These are phyloP conservation scores for Acipenser transmontanus DNA, from an alignment of 2,797 vertebrate species.

Conservation along the genomic window DNA sequence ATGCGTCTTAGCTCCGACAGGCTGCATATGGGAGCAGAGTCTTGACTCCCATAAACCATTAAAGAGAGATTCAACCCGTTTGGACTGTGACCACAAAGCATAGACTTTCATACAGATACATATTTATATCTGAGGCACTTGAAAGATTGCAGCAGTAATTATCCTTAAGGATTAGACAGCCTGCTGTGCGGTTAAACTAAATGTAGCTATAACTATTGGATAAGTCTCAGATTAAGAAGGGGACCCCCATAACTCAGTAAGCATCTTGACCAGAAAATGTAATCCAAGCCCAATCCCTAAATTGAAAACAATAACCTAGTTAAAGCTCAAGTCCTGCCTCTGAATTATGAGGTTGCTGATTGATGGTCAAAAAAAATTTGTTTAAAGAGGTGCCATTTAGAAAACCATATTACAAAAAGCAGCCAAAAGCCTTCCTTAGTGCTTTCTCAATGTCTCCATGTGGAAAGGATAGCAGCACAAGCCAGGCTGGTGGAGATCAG, in stretches of 20 bases:
- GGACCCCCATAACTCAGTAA: background rate
- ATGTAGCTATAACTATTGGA: slow-evolving; percentile 19
- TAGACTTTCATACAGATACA: slow-evolving; percentile 9
- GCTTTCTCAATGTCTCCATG: no score
- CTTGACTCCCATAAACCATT: background rate
- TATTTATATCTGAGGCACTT: slow-evolving; percentile 25
- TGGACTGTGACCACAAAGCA: slow-evolving; percentile 13
- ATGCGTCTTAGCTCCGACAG: slow-evolving; percentile 26
- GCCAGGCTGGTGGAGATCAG: no score
- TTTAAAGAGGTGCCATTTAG: no score
- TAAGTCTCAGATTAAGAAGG: background rate
- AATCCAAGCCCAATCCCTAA: no score
- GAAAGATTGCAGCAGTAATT: slow-evolving; percentile 34
- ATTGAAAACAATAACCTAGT: no score
- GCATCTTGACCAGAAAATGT: background rate
- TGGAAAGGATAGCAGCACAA: no score
- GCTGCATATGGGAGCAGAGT: background rate
- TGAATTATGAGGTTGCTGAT: no score
- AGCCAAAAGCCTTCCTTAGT: no score
- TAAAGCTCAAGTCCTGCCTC: no score
- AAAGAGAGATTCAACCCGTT: slow-evolving; percentile 6
- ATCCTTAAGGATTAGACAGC: slow-evolving; percentile 23
- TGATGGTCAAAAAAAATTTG: no score
- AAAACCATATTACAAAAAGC: no score
- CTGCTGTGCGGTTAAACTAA: slow-evolving; percentile 21